These are phyloP conservation scores for Accipiter cooperii DNA, from an alignment of 2,113 vertebrate genomes.

Conservation along the genomic window DNA sequence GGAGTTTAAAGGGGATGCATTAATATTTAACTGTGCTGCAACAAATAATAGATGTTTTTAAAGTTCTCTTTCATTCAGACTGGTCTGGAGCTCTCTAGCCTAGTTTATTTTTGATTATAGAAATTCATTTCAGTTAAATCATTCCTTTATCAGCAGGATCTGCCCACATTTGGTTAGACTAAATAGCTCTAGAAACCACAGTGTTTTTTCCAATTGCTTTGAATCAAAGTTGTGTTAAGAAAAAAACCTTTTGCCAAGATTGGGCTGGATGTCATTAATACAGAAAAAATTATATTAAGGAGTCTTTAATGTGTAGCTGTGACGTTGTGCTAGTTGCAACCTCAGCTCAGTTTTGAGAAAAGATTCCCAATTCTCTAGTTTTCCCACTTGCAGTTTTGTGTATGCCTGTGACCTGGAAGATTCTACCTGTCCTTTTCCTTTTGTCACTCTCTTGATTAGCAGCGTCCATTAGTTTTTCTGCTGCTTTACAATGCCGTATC, in stretches of 20 bases:
- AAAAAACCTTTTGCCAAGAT: background rate
- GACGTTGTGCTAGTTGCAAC: background rate
- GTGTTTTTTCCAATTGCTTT: slow-evolving; percentile 53
- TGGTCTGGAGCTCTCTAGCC: slow-evolving; percentile 18
- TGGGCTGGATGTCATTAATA: slow-evolving; percentile 29
- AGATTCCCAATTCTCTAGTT: background rate
- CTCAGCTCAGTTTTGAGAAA: background rate
- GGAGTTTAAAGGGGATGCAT: slow-evolving; percentile 60
- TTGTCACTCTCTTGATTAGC: background rate
- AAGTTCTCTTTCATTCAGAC: slow-evolving; percentile 47
- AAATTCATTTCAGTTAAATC: slow-evolving; percentile 51
- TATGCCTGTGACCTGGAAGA: background rate
- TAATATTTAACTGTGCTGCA: slow-evolving; percentile 55
- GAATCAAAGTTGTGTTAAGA: slow-evolving; percentile 13
- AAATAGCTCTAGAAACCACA: slow-evolving; percentile 40
- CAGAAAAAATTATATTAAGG: background rate
- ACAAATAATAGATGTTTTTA: slow-evolving; percentile 54
- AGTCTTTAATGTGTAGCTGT: background rate
- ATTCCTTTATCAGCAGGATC: slow-evolving; percentile 60
- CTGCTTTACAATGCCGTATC: background rate
- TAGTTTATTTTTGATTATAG: slow-evolving; percentile 58
- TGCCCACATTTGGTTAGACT: slow-evolving; percentile 39
- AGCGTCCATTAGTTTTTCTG: background rate
- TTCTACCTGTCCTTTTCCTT: background rate
- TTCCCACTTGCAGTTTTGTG: background rate